Evolutionary conservation across 1,140 invertebrate genomes (phyloP).

Genomic region (Piezodorus guildinii): DNA sequence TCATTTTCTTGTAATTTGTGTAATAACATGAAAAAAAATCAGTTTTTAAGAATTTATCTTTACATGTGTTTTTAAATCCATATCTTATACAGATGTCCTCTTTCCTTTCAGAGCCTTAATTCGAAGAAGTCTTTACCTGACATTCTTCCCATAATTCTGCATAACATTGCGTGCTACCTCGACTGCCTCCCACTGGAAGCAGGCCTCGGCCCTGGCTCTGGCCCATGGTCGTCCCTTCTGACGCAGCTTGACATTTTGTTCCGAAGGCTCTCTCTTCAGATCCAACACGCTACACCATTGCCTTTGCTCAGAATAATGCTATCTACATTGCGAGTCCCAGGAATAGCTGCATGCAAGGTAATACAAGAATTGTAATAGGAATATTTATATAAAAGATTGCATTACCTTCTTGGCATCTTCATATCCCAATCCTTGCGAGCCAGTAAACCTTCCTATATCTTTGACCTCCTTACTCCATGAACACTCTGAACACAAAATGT

Average conservation of each 20-base stretch:
- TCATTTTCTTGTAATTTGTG: too few species aligned
- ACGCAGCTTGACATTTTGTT: conserved; percentile 76
- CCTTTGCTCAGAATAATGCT: conserved; percentile 75
- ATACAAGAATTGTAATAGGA: background rate
- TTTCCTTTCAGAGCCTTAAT: conserved; percentile 54
- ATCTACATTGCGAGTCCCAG: conserved; percentile 72
- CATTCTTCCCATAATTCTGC: conserved; percentile 56
- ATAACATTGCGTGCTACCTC: conserved; percentile 86
- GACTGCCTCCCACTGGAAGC: conserved; percentile 82
- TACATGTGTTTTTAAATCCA: too few species aligned
- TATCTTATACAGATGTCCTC: too few species aligned
- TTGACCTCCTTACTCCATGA: too few species aligned
- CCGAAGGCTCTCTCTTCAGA: conserved; percentile 59
- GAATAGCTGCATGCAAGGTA: conserved; percentile 68
- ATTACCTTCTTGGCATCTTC: too few species aligned
- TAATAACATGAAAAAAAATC: too few species aligned
- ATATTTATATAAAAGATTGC: too few species aligned
- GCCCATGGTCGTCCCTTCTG: conserved; percentile 67
- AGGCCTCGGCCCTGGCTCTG: conserved; percentile 48
- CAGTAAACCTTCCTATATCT: too few species aligned
- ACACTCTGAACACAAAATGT: too few species aligned
- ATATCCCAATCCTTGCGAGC: too few species aligned
- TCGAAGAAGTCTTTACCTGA: conserved; percentile 79
- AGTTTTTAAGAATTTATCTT: too few species aligned
- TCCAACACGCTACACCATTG: conserved; percentile 61